phyloP scores from a whole-genome alignment of 1,140 invertebrate species.

The Scylla paramamosain region DNA sequence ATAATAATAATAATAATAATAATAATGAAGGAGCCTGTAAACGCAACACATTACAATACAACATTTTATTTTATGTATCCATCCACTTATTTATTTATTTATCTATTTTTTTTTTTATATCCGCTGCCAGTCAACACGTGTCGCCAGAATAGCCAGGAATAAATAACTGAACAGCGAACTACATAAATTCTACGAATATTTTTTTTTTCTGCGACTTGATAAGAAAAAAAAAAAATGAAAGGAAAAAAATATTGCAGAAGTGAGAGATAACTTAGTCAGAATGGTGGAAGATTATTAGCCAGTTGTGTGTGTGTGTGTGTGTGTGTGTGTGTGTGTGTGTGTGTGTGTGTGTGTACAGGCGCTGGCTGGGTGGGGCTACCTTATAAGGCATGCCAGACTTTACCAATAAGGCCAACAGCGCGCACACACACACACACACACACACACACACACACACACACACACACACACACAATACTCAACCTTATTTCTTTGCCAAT shows the following conservation, averaged over 20 bases:
- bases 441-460: constrained; percentile 20
- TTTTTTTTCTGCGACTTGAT: too few relatives aligned
- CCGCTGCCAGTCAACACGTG: too few relatives aligned
- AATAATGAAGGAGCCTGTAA: too few relatives aligned
- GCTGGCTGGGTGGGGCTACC: not conserved
- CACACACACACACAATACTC: not conserved
- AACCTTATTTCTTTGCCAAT: not conserved
- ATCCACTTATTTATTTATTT: too few relatives aligned
- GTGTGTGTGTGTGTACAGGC: not conserved
- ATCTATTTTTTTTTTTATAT: not conserved
- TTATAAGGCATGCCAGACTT: not conserved
- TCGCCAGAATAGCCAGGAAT: too few relatives aligned
- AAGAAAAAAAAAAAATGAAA: too few relatives aligned
- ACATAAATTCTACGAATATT: not conserved
- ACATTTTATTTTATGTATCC: not conserved
- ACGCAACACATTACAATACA: too few relatives aligned
- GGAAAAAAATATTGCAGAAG: not conserved
- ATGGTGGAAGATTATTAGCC: not conserved
- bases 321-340: not conserved
- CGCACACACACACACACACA: not conserved
- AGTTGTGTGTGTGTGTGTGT: not conserved
- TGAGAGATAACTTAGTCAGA: not conserved
- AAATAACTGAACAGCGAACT: too few relatives aligned
- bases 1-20: too few relatives aligned
- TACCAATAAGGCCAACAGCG: not conserved